Evolutionary conservation across 2,888 invertebrate genomes (phyloP), one percentile per base, ranked within the genome.

Genomic region (Trichopria drosophilae): DNA sequence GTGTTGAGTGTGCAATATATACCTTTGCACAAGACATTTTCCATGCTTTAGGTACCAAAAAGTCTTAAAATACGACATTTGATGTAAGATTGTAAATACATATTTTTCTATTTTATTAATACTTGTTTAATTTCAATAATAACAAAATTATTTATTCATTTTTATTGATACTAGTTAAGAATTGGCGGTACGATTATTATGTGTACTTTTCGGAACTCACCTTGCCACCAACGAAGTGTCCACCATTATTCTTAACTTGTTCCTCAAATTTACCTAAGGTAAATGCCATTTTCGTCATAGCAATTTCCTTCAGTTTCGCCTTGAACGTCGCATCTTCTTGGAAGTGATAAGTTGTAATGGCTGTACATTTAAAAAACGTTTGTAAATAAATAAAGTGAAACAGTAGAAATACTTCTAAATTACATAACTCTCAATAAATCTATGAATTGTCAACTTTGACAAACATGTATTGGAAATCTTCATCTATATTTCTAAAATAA

Each of bases 61-160:
- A 85, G 80, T 58, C 81, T 82, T 50, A 79, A 82, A 35, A 85
- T 75, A 84, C 85, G 86, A 15, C 77, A 78, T 68, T 84, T 84
- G 62, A 86, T 82, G 16, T 77, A 84, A 84, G 42, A 82, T 58
- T 6, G 72, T 75, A 7, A 80, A 70, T 13, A 86, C 80, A 55
- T 80, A 80, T 4, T 81, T 78, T 16, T 78, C 78, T 20, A 84
- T 76, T 32, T 76, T 76, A 61, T 80, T 79, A 44, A 86, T 64
- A 54, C 80, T 79, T 6, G 81, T 79, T 68, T 81, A 82, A 13
- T 80, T 53, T 80, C 82, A 51, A 81, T 69, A 31, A 84, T 69
- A 61, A 83, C 79, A 32, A 74, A 71, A 53, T 77, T 78, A 10
- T 78, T 73, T 79, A 84, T 81, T 62, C 72, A 77, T 66, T 81